Base-by-base conservation (phyloP, 2,888 invertebrate genomes). In the Belgica antarctica region DNA sequence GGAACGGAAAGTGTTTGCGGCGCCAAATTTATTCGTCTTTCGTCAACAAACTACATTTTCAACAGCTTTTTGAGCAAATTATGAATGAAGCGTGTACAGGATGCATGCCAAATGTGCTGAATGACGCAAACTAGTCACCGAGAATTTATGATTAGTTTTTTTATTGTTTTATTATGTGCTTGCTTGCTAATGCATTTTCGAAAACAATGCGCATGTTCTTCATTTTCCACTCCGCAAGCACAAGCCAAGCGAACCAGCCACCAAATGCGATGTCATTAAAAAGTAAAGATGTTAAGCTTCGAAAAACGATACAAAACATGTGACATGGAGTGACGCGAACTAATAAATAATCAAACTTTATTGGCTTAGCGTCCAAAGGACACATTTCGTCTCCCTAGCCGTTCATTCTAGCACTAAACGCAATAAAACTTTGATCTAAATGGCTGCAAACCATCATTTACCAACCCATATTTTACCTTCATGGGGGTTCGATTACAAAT, bases 311-410 rank as follows among this genome's bases (percentile, higher is more conserved):
- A 31, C 7, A 66, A 66, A 25, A 66, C n/a, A n/a, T 47, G 65
- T 66, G 47, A 66, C 28, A 41, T 47, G 65, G 41, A 47, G 28
- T 66, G 65, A 66, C 65, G 41, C 47, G 65, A 46, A 47, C 46
- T 41, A 15, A 66, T 66, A 66, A 66, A 66, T 66, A 47, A 66
- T 66, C 65, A 47, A 47, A 66, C 47, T 66, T 66, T 66, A 66
- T 66, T 17, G 52, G 46, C 4, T 46, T 4, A 12, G 5, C 34
- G 10, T n/a, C 15, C 3, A 41, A 41, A 41, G 41, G 41, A 41
- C 41, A 7, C 41, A 41, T 12, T 4, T 15, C 3, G 7, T 41
- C 15, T 12, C n/a, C n/a, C n/a, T n/a, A n/a, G n/a, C n/a, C n/a
- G n/a, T n/a, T n/a, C n/a, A n/a, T n/a, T n/a, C n/a, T n/a, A n/a